These are phyloP conservation scores for Buphagus erythrorhynchus DNA, from an alignment of 2,797 vertebrate genomes.

Conservation along the genomic window DNA sequence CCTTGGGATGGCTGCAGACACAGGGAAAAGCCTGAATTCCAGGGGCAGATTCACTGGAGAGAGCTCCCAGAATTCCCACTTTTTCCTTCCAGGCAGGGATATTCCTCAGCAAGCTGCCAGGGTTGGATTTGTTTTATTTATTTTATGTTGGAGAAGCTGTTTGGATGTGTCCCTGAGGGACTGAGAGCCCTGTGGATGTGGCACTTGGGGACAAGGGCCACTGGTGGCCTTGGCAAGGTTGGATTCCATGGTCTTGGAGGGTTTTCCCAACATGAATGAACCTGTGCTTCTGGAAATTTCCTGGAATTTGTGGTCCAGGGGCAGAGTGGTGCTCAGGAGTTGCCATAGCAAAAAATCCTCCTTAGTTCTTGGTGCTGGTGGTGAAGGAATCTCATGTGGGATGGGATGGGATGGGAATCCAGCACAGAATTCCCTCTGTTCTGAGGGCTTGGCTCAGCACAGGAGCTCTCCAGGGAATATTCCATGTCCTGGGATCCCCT, in stretches of 20 bases:
- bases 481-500: neutral
- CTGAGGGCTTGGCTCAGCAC: neutral
- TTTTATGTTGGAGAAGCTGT: no score
- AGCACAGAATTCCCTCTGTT: neutral
- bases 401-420: no score
- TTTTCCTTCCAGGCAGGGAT: neutral
- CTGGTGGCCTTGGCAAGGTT: neutral
- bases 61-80: neutral
- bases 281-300: neutral
- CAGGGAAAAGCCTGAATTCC: neutral
- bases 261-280: neutral
- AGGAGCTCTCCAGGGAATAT: neutral
- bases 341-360: neutral
- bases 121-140: neutral
- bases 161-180: no score
- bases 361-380: neutral
- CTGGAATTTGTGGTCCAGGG: neutral
- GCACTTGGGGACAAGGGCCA: neutral
- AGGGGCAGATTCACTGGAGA: neutral
- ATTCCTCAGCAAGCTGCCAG: no score
- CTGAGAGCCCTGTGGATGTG: neutral
- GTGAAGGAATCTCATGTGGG: neutral
- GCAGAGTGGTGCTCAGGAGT: fast-evolving
- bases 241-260: neutral
- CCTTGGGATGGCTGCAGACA: neutral